Base-by-base conservation (phyloP, 1,140 invertebrate species). In the Drosophila bocqueti region DNA sequence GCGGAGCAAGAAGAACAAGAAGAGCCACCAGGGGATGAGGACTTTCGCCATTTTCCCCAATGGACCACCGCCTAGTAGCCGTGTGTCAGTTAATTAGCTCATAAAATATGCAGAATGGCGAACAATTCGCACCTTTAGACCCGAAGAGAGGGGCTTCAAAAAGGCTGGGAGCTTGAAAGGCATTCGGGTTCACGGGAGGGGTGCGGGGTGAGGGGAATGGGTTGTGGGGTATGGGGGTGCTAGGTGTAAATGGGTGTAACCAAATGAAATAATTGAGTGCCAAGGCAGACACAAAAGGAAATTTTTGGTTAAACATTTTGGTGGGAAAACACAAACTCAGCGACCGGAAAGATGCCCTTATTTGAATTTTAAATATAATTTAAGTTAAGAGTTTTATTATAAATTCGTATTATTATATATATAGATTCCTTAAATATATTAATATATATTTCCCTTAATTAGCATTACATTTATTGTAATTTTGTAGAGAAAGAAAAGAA, bases 51-150 rank as follows among this genome's bases (percentile, higher is more conserved):
- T n/a, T 54, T 52, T 49, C 21, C 34, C 63, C 80, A 40, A 46
- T 66, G 67, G 76, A 24, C 45, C 67, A 43, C 54, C 67, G 31
- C 24, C 29, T 4, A 52, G 29, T 73, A 45, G 71, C 80, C 80
- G 75, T 86, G 83, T 76, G 83, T 82, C 84, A 86, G 86, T 90
- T 90, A 90, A 90, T 90, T 90, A 90, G 85, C 79, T 85, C 85
- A 82, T 90, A 90, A 90, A 90, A 90, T 91, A 85, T 90, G 82
- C 85, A 90, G 79, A 91, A 85, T 82, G 76, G 72, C 79, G 65
- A 81, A 78, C 85, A 83, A 90, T 89, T 89, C 85, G 85, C 85
- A 90, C 85, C 78, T 91, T 76, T 72, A 72, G 68, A 68, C 69
- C 61, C 47, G 31, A 67, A 11, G 61, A 43, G 73, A 4, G 8